Evolutionary conservation across 2,888 invertebrate species (phyloP).

Genomic region (Heliothis peltigera): DNA sequence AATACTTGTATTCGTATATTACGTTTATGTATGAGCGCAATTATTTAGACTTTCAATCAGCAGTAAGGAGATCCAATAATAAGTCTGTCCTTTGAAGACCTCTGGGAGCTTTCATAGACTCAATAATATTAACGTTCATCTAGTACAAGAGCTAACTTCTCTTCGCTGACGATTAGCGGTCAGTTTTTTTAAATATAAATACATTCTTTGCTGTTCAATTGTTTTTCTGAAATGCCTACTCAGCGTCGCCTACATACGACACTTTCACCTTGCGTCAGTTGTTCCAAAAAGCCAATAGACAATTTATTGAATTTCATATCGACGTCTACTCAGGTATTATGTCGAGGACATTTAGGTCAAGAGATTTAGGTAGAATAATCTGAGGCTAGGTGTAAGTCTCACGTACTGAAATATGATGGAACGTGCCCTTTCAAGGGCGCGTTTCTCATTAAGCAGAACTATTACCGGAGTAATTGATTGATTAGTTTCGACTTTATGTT

Average conservation of each 20-base stretch:
- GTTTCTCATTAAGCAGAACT: not conserved
- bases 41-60: not conserved
- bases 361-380: constrained; percentile 23
- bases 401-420: constrained; percentile 12
- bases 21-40: too few relatives aligned
- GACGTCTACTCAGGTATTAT: constrained; percentile 32
- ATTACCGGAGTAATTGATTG: constrained; percentile 1
- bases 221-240: constrained; percentile 7
- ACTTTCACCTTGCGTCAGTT: constrained; percentile 26
- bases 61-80: not conserved
- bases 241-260: constrained; percentile 17
- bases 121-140: not conserved
- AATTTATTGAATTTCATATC: constrained; percentile 49
- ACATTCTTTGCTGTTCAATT: not conserved
- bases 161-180: not conserved
- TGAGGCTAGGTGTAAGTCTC: constrained; percentile 11
- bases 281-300: constrained; percentile 17
- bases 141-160: not conserved
- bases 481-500: not conserved
- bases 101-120: not conserved
- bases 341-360: constrained; percentile 30
- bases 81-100: not conserved
- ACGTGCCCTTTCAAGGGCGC: constrained; percentile 6
- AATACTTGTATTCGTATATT: too few relatives aligned
- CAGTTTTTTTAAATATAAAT: not conserved